Base-by-base conservation (phyloP, 2,888 invertebrate species). In the Plebejus anna region DNA sequence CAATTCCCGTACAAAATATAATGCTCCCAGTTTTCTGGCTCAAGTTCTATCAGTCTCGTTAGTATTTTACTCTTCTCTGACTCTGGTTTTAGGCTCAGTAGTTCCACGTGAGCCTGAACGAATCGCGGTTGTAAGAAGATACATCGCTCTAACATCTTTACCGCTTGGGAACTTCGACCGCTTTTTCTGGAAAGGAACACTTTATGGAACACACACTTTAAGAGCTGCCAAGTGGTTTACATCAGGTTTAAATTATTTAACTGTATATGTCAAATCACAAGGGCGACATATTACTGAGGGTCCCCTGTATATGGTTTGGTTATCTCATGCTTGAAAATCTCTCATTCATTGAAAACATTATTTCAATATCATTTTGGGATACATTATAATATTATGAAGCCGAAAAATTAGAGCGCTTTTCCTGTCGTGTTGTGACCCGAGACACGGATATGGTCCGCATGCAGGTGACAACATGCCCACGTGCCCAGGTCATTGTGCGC, bases 401-500 rank as follows among this genome's bases (percentile, higher is more conserved):
- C 47, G 47, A 47, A 47, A 47, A 47, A 47, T 47, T 47, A 47
- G 2, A 7, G 2, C 42, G 42, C 9, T 11, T 47, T 47, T 47
- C 11, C 2, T 47, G 47, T 47, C 38, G 38, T 38, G 6, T 38
- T 38, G 38, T 38, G 38, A 38, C 38, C 38, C 38, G 38, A 22
- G 38, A 0, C 38, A 38, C 38, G 38, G 38, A 38, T 38, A 5
- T 38, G 38, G 6, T 38, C 11, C 47, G 47, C 2, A 11, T 47
- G 9, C 3, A 2, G 47, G 9, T 47, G 9, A 9, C 9, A 47
- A 47, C 47, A 47, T 47, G 11, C 47, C 61, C 98, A 88, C 0
- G 97, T 97, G 36, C 97, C 98, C 77, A 98, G 94, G 90, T 98
- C 98, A 90, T 98, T 97, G 90, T 97, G 97, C 3, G 97, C 97